Evolutionary conservation across 1,140 invertebrate genomes (phyloP).

Genomic region (Pomphorhynchus laevis): DNA sequence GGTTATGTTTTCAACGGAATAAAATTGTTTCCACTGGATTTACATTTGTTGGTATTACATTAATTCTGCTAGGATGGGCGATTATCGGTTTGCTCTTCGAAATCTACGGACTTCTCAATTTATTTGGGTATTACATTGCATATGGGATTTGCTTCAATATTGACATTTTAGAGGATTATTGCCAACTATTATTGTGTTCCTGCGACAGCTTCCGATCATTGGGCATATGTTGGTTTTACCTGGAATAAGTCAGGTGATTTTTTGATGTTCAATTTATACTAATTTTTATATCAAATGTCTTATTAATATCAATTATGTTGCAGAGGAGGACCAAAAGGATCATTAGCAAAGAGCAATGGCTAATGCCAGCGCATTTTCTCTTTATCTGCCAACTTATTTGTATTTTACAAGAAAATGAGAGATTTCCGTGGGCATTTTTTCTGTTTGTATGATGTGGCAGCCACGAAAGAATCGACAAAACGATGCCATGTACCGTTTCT

Average conservation of each 20-base stretch:
- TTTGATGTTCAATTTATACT: too few species aligned
- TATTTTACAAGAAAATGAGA: too few species aligned
- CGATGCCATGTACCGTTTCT: too few species aligned
- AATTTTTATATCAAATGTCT: too few species aligned
- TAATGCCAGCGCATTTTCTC: too few species aligned
- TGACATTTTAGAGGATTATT: conserved; percentile 27
- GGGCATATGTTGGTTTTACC: conserved; percentile 27
- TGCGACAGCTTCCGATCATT: conserved; percentile 28
- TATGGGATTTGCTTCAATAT: not conserved
- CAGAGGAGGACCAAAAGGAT: too few species aligned
- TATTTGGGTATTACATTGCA: conserved; percentile 24
- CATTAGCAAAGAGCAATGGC: too few species aligned
- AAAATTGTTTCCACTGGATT: conserved; percentile 58
- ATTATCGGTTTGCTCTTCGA: conserved; percentile 77
- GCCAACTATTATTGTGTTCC: conserved; percentile 29
- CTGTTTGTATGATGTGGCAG: too few species aligned
- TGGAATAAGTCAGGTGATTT: conserved; percentile 26
- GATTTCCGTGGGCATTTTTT: too few species aligned
- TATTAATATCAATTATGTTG: too few species aligned
- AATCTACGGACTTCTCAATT: conserved; percentile 31
- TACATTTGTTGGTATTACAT: conserved; percentile 65
- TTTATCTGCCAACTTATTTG: too few species aligned
- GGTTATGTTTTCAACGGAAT: conserved; percentile 88
- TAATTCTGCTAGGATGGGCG: conserved; percentile 78
- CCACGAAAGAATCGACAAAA: too few species aligned